Evolutionary conservation across 2,797 vertebrate genomes (phyloP).

Genomic region (Phyllotis vaccarum): DNA sequence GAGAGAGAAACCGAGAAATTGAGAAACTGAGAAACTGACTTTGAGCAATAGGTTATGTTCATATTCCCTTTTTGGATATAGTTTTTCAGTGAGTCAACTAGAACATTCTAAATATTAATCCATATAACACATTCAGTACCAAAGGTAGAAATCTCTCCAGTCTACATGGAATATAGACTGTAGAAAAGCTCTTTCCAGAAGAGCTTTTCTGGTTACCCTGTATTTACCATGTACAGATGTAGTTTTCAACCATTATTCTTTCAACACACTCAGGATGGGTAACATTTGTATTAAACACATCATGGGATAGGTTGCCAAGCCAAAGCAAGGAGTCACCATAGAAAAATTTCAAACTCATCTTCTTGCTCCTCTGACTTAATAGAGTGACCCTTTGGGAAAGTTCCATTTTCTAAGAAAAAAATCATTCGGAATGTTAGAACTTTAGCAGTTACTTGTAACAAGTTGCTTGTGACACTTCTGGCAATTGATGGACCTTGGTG

Average conservation of each 20-base stretch:
- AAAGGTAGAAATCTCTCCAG: background rate
- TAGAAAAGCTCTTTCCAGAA: constrained; percentile 66
- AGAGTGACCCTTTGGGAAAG: background rate
- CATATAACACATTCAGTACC: background rate
- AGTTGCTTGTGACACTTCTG: background rate
- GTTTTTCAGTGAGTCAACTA: background rate
- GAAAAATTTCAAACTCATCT: background rate
- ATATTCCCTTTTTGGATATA: background rate
- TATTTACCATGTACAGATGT: background rate
- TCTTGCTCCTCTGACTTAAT: background rate
- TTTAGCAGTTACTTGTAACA: background rate
- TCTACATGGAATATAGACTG: background rate
- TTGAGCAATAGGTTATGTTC: background rate
- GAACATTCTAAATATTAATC: background rate
- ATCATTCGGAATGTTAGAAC: background rate
- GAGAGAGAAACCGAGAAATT: background rate
- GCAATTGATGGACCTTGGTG: background rate
- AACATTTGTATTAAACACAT: background rate
- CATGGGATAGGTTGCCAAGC: background rate
- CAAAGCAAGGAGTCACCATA: background rate
- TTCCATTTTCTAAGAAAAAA: background rate
- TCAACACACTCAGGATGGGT: background rate
- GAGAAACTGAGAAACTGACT: background rate
- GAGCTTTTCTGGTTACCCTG: background rate
- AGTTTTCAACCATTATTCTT: background rate